Conservation (phyloP, 2,888 invertebrate genomes). For the Diogma glabrata region DNA sequence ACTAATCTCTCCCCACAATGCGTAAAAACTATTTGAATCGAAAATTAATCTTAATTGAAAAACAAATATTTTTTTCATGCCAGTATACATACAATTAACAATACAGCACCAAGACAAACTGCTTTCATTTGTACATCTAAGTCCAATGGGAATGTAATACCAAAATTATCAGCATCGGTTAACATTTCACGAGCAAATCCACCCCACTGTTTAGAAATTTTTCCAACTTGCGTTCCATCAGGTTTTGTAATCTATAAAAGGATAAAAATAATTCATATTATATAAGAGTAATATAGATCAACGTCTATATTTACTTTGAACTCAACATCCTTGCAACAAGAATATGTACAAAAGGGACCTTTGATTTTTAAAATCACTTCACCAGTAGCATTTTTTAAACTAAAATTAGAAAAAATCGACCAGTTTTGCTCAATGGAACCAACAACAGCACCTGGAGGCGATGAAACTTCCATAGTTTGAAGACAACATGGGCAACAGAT, state of each 20-base stretch:
- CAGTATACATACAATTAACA: conserved; percentile 57
- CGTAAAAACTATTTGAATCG: too few species aligned
- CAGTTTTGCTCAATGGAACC: conserved; percentile 61
- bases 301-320: conserved; percentile 57
- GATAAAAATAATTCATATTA: conserved; percentile 11
- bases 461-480: conserved; percentile 59
- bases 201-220: conserved; percentile 78
- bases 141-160: conserved; percentile 75
- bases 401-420: conserved; percentile 57
- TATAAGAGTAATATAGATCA: conserved; percentile 10
- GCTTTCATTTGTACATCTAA: conserved; percentile 72
- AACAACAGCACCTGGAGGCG: conserved; percentile 53
- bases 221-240: conserved; percentile 66
- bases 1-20: too few species aligned
- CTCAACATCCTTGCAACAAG: conserved; percentile 67
- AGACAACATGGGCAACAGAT: conserved; percentile 77
- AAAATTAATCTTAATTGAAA: too few species aligned
- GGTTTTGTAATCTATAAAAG: conserved; percentile 50
- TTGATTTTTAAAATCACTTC: conserved; percentile 60
- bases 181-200: conserved; percentile 65
- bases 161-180: conserved; percentile 75
- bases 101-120: conserved; percentile 59
- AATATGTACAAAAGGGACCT: conserved; percentile 63
- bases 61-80: too few species aligned
- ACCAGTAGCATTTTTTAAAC: conserved; percentile 57